Evolutionary conservation across 2,888 invertebrate genomes (phyloP).

Genomic region (Diogma glabrata): DNA sequence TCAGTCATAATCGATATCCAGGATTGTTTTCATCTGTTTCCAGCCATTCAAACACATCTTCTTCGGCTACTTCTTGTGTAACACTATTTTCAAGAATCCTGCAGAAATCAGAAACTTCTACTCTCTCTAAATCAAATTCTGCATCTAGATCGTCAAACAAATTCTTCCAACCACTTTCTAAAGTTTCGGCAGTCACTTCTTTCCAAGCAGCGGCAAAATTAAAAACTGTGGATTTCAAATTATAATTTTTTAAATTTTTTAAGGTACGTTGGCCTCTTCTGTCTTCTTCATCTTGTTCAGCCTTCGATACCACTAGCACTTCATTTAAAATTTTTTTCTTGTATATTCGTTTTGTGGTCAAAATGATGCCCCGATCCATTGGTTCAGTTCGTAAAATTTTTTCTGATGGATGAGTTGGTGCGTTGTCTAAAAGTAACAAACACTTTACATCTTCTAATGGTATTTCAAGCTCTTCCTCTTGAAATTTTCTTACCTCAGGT

Average conservation of each 20-base stretch:
- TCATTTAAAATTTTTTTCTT: not conserved
- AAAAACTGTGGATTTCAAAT: not conserved
- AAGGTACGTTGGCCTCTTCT: constrained; percentile 1
- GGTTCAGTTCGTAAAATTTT: too few relatives aligned
- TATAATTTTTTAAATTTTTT: not conserved
- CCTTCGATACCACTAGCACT: not conserved
- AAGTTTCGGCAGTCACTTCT: not conserved
- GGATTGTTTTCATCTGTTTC: not conserved
- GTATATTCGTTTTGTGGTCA: too few relatives aligned
- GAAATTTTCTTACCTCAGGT: too few relatives aligned
- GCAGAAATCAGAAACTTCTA: not conserved
- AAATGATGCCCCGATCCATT: not conserved
- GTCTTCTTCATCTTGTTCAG: not conserved
- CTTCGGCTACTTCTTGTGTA: not conserved
- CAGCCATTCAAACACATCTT: not conserved
- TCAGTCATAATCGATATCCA: not conserved
- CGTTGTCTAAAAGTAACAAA: too few relatives aligned
- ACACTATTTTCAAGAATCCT: not conserved
- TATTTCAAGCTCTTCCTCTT: too few relatives aligned
- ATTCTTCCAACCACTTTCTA: too few relatives aligned
- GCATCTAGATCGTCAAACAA: not conserved
- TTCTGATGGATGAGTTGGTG: too few relatives aligned
- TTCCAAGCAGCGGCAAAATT: not conserved
- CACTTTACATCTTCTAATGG: too few relatives aligned
- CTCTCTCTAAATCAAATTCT: not conserved